phyloP scores from a whole-genome alignment of 2,797 vertebrate genomes.

The Acanthurus tractus region DNA sequence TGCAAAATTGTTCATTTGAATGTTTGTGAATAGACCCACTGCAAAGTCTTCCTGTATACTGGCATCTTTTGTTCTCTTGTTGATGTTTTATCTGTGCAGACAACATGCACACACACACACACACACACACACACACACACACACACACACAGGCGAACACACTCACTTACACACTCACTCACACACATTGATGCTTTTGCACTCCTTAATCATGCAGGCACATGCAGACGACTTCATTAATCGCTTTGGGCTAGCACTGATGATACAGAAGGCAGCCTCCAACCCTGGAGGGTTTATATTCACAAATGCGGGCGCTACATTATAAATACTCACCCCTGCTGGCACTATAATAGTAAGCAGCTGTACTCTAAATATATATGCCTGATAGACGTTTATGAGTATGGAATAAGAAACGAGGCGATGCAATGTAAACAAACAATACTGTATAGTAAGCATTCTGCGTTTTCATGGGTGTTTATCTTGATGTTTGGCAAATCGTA shows the following conservation, averaged over 20 bases:
- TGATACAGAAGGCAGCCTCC: constrained; percentile 62
- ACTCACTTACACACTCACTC: background rate
- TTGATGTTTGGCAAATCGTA: constrained; percentile 38
- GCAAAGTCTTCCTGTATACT: constrained; percentile 29
- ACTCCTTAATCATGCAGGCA: constrained; percentile 77
- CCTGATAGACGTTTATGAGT: constrained; percentile 66
- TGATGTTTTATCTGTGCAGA: constrained; percentile 60
- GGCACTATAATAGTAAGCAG: constrained; percentile 63
- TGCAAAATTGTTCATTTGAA: constrained; percentile 29
- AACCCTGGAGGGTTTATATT: constrained; percentile 65
- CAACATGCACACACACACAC: constrained; percentile 22
- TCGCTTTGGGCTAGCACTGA: constrained; percentile 70
- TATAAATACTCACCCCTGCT: constrained; percentile 68
- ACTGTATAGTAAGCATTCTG: constrained; percentile 39
- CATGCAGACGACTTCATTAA: constrained; percentile 81
- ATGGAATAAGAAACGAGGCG: constrained; percentile 47
- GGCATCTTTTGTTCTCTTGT: constrained; percentile 62
- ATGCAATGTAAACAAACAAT: constrained; percentile 54
- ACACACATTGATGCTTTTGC: constrained; percentile 40
- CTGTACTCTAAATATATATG: constrained; percentile 66
- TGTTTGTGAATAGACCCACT: constrained; percentile 33
- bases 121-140: background rate
- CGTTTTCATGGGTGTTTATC: constrained; percentile 30
- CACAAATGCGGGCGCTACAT: constrained; percentile 47
- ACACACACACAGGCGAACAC: constrained; percentile 4